phyloP scores from a whole-genome alignment of 53 echinoderm and acorn worm species.

The Astropecten irregularis region DNA sequence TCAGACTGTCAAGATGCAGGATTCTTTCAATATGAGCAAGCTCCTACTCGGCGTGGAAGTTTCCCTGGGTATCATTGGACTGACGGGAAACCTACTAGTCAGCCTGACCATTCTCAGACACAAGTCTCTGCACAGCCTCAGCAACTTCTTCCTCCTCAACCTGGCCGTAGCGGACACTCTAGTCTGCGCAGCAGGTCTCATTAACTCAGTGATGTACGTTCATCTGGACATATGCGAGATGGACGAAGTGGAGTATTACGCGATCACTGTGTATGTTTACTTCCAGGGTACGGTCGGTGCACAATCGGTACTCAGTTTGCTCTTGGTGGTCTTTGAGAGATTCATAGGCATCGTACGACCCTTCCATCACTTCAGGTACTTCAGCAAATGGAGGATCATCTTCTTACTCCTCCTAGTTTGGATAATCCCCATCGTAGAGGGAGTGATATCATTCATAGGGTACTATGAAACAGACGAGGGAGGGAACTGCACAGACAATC shows the following conservation, averaged over 20 bases:
- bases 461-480: not conserved
- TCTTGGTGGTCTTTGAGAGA: not conserved
- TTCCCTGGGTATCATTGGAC: too few species aligned
- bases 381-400: not conserved
- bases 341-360: not conserved
- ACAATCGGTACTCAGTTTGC: not conserved
- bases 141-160: slow-evolving; percentile 13
- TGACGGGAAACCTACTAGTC: too few species aligned
- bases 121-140: slow-evolving; percentile 7
- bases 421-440: not conserved
- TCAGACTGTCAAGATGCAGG: too few species aligned
- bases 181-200: not conserved
- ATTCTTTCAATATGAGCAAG: too few species aligned
- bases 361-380: not conserved
- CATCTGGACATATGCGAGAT: not conserved
- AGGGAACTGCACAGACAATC: not conserved
- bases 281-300: not conserved
- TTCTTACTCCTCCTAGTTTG: not conserved
- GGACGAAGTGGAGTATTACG: not conserved
- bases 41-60: too few species aligned
- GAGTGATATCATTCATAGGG: not conserved
- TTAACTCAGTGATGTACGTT: not conserved
- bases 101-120: not conserved
- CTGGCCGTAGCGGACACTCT: slow-evolving; percentile 11
- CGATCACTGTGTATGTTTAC: not conserved